Base-by-base conservation (phyloP, 2,113 vertebrate genomes). In the Cyprinus carpio region DNA sequence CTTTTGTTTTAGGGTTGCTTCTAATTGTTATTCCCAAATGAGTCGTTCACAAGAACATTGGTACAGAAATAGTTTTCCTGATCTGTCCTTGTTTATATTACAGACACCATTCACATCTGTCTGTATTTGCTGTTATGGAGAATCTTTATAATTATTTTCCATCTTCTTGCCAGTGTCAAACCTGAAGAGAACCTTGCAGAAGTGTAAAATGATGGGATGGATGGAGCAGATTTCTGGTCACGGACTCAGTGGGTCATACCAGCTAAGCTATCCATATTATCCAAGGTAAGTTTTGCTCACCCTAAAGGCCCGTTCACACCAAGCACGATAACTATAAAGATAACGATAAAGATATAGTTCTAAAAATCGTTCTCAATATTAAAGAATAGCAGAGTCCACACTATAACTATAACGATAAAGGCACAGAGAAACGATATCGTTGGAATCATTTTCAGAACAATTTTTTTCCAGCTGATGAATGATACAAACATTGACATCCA, bases 221-320 rank as follows among this genome's bases (percentile, higher is more conserved):
- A 97, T 99, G 96, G 97, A 99, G 90, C 98, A 99, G 91, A 99
- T 99, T 87, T 98, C 97, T 16, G 98, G 98, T 27, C 98, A 97
- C 80, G 98, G 98, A 60, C 97, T 99, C 91, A 99, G 95, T n/a
- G 98, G 98, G 46, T 97, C 97, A 37, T 99, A 97, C 91, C 96
- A 96, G 90, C 96, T 99, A 71, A 97, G 96, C 31, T 99, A 98
- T 89, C 98, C 98, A 0, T 99, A 95, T 86, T 98, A 99, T 64
- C 98, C 98, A 1, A 99, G 98, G 98, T 98, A 94, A 1, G 34
- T 3, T 58, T 2, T 37, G 49, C 31, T 34, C 72, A 40, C 25
- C 15, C 1, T 11, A n/a, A n/a, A n/a, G n/a, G n/a, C n/a, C n/a
- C n/a, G n/a, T n/a, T n/a, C n/a, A n/a, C n/a, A n/a, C n/a, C n/a